phyloP scores from a whole-genome alignment of 2,888 invertebrate genomes.

The Gnatocerus cornutus region DNA sequence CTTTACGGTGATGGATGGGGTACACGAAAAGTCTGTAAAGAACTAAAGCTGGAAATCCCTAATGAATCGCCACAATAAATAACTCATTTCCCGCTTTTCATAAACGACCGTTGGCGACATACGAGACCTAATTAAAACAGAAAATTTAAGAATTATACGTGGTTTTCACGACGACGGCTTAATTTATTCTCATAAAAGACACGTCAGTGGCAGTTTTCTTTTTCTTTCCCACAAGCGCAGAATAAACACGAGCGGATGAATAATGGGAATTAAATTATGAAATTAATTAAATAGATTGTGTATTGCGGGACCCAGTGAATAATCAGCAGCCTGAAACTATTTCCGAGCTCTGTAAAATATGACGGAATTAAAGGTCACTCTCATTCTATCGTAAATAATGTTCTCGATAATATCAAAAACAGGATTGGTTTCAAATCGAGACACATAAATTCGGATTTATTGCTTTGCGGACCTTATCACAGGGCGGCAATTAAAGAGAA shows the following conservation, averaged over 20 bases:
- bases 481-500: neutral
- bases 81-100: conserved; percentile 34
- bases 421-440: conserved; percentile 19
- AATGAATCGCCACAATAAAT: conserved; percentile 51
- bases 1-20: conserved; percentile 49
- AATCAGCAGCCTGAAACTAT: conserved; percentile 24
- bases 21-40: conserved; percentile 44
- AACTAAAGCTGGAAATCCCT: conserved; percentile 49
- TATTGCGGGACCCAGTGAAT: conserved; percentile 11
- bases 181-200: conserved; percentile 15
- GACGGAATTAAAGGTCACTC: conserved; percentile 20
- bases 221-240: neutral
- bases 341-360: conserved; percentile 16
- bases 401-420: conserved; percentile 16
- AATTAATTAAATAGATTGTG: conserved; percentile 27
- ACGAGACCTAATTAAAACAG: conserved; percentile 9
- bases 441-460: conserved; percentile 8
- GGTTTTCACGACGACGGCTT: neutral
- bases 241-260: neutral
- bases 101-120: neutral
- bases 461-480: neutral
- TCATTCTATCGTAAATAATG: conserved; percentile 15
- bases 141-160: neutral
- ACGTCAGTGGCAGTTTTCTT: conserved; percentile 14
- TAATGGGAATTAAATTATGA: conserved; percentile 34